phyloP scores from a whole-genome alignment of 2,113 vertebrate genomes.

The Rhadina sibilatrix region DNA sequence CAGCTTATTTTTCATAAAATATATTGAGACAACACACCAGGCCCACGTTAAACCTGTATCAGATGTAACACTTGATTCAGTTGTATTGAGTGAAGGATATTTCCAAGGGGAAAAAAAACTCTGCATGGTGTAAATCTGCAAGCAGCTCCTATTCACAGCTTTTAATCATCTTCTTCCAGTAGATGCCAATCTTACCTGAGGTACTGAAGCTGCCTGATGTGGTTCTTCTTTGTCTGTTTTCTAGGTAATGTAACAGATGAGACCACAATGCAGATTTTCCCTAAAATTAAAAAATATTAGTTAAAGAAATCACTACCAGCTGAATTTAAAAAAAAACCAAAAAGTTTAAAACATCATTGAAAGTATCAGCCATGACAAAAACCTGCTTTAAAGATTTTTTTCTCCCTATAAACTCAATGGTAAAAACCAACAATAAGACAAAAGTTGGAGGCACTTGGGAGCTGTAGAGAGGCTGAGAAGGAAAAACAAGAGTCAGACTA shows the following conservation, averaged over 20 bases:
- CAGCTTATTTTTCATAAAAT: neutral
- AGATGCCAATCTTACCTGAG: conserved; percentile 77
- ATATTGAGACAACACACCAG: neutral
- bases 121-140: neutral
- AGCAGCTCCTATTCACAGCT: neutral
- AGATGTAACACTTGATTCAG: neutral
- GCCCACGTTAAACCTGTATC: neutral
- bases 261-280: conserved; percentile 98
- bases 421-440: neutral
- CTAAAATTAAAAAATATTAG: conserved; percentile 65
- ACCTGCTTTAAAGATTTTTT: neutral
- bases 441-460: neutral
- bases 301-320: neutral
- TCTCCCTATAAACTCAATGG: neutral
- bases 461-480: neutral
- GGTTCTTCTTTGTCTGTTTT: conserved; percentile 90
- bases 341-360: neutral
- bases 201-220: conserved; percentile 85
- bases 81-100: neutral
- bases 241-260: conserved; percentile 93
- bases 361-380: neutral
- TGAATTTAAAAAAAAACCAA: neutral
- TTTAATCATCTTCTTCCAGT: neutral
- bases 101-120: neutral
- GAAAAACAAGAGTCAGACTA: neutral